These are phyloP conservation scores for Sciurus carolinensis DNA, from an alignment of 2,797 vertebrate species.

Conservation along the genomic window DNA sequence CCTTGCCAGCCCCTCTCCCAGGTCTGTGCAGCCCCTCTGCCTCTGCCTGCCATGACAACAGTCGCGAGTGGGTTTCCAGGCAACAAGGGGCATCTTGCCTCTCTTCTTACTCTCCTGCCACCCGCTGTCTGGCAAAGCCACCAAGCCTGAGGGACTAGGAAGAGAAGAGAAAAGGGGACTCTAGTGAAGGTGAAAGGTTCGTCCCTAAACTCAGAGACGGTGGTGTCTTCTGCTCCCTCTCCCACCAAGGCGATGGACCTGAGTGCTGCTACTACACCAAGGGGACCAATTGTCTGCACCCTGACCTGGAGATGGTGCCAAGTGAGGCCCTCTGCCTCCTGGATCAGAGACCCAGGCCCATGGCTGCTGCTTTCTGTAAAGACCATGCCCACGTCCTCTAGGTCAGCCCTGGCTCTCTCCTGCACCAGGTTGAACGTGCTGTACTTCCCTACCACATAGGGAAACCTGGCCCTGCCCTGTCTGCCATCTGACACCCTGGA, in stretches of 20 bases:
- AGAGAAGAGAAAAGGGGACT: neutral
- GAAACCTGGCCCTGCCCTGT: neutral
- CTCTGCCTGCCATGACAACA: slow-evolving; percentile 60
- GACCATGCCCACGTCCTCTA: neutral
- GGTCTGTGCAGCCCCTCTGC: neutral
- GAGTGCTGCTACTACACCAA: fast-evolving
- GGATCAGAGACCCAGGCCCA: fast-evolving
- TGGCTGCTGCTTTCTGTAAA: neutral
- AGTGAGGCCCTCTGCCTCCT: fast-evolving
- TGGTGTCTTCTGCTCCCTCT: neutral
- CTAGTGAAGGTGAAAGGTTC: too few species aligned
- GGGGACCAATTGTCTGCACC: neutral
- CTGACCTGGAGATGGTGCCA: too few species aligned
- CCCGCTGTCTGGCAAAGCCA: neutral
- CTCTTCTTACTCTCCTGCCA: neutral
- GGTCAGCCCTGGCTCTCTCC: neutral
- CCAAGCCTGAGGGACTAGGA: neutral
- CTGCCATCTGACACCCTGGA: too few species aligned
- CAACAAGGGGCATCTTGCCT: slow-evolving; percentile 57
- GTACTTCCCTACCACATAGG: fast-evolving
- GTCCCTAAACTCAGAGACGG: neutral
- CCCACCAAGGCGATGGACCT: too few species aligned
- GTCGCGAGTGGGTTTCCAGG: slow-evolving; percentile 32
- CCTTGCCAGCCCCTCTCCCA: neutral
- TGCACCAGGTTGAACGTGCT: fast-evolving